Conservation (phyloP, 2,888 invertebrate species). For the Tenthredo distinguenda region DNA sequence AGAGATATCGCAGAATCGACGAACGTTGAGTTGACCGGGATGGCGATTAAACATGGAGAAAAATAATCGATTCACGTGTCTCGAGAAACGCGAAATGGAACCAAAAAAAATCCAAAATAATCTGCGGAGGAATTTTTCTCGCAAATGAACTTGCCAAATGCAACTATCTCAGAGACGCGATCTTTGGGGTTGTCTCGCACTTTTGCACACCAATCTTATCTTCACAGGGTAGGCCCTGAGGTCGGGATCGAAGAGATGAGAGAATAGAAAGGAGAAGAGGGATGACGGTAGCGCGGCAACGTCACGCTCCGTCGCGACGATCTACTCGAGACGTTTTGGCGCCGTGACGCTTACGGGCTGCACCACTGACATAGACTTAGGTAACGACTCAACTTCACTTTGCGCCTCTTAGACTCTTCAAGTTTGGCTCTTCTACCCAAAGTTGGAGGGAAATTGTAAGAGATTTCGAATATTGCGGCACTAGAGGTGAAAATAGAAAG, state of each 20-base stretch:
- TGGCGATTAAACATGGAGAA: background rate
- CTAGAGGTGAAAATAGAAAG: background rate
- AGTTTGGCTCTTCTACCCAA: background rate
- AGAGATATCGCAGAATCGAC: background rate
- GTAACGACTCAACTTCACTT: constrained; percentile 42
- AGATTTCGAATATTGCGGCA: background rate
- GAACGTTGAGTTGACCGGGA: background rate
- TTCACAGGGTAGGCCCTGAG: background rate
- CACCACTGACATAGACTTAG: constrained; percentile 47
- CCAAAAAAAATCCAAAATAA: background rate
- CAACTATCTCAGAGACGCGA: constrained; percentile 6
- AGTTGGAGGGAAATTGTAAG: background rate
- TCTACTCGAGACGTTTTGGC: constrained; percentile 48
- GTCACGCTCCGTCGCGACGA: constrained; percentile 53
- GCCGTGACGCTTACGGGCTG: constrained; percentile 40
- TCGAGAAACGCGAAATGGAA: background rate
- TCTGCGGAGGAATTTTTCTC: background rate
- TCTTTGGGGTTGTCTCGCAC: constrained; percentile 1
- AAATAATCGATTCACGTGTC: background rate
- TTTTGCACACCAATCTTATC: constrained; percentile 17
- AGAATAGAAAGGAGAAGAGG: constrained; percentile 8
- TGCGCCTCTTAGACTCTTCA: background rate
- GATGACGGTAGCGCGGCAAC: constrained; percentile 45
- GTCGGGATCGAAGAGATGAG: background rate
- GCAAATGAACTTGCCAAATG: background rate